phyloP scores from a whole-genome alignment of 2,113 vertebrate genomes.

The Lagenorhynchus albirostris region DNA sequence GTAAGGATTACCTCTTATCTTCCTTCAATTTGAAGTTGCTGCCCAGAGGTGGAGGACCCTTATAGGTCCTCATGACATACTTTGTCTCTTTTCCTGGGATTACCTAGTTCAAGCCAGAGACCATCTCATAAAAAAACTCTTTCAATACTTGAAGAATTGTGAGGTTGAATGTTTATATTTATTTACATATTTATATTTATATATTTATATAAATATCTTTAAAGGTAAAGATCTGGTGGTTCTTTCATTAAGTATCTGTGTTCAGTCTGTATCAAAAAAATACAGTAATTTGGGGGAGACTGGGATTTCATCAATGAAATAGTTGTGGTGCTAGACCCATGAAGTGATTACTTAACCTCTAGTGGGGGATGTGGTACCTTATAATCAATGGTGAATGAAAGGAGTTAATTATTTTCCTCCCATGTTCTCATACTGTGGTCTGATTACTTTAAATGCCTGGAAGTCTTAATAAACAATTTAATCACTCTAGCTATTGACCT shows the following conservation, averaged over 20 bases:
- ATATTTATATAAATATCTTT: background rate
- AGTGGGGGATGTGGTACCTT: background rate
- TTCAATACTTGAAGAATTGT: background rate
- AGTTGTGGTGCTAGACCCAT: background rate
- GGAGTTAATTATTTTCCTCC: conserved; percentile 42
- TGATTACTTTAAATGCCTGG: conserved; percentile 24
- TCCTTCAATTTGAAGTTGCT: background rate
- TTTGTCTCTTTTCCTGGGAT: background rate
- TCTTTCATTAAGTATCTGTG: conserved; percentile 18
- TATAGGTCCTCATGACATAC: background rate
- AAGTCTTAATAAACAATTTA: conserved; percentile 49
- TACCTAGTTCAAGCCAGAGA: background rate
- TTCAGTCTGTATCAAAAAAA: background rate
- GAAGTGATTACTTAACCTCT: background rate
- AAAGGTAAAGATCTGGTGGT: background rate
- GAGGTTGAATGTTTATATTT: background rate
- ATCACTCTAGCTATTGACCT: conserved; percentile 9
- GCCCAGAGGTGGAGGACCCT: background rate
- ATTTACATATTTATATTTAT: background rate
- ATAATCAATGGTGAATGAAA: conserved; percentile 44
- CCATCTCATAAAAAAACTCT: background rate
- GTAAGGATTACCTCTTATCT: background rate
- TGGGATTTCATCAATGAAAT: background rate
- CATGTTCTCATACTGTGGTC: conserved; percentile 2
- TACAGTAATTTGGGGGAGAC: background rate